A percentile compares a stretch with the other conserved stretches of the same genome.
Conservation (phyloP, 2,797 vertebrate genomes). For the Macropodus opercularis region DNA sequence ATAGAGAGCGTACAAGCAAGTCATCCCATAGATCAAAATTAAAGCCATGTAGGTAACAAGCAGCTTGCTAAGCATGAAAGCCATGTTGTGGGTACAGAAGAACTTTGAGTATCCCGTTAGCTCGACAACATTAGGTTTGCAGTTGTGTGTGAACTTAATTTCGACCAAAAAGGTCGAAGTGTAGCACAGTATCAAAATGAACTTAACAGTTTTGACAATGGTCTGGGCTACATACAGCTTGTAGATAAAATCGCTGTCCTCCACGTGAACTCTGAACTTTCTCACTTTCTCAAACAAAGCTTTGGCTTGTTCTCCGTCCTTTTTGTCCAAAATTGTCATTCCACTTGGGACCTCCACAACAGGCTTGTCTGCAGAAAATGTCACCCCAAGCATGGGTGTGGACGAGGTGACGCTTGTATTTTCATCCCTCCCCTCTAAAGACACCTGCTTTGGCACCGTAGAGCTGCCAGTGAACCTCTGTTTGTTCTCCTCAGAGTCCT, state of each 20-base stretch:
- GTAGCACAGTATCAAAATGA: conserved; percentile 95
- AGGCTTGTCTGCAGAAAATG: conserved; percentile 91
- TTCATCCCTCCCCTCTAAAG: conserved; percentile 90
- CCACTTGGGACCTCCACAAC: conserved; percentile 91
- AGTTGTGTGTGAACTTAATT: conserved; percentile 89
- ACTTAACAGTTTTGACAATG: conserved; percentile 93
- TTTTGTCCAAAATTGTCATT: conserved; percentile 97
- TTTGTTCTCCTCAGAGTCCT: conserved; percentile 97
- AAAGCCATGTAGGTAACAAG: conserved; percentile 94
- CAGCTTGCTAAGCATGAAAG: conserved; percentile 93
- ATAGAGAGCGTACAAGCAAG: conserved; percentile 95
- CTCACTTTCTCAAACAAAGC: conserved; percentile 97
- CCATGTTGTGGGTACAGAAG: conserved; percentile 97
- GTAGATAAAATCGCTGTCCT: conserved; percentile 98
- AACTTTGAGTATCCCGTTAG: conserved; percentile 91
- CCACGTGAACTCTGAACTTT: conserved; percentile 94
- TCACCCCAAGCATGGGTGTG: conserved; percentile 92
- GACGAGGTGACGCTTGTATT: conserved; percentile 80
- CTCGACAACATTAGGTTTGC: conserved; percentile 87
- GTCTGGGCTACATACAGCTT: conserved; percentile 97
- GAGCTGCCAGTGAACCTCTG: conserved; percentile 90
- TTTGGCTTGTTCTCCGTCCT: conserved; percentile 98
- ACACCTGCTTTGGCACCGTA: conserved; percentile 87
- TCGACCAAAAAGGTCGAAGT: conserved; percentile 90
- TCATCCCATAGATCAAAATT: conserved; percentile 93